Base-by-base conservation (phyloP, 2,797 vertebrate genomes). In the Scomberomorus guttatus region DNA sequence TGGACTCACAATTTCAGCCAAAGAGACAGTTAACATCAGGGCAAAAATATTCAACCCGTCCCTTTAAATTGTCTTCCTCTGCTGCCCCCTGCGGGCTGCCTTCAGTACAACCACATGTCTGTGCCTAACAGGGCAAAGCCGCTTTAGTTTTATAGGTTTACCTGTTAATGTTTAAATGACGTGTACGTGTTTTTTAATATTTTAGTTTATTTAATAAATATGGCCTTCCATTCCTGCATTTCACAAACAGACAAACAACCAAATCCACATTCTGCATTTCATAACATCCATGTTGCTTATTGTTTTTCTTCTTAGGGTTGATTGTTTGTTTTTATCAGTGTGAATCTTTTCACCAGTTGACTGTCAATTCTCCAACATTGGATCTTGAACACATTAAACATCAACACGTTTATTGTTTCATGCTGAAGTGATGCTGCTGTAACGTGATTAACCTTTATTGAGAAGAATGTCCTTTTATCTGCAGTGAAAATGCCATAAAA, bases 401-500 rank as follows among this genome's bases (percentile, higher is more conserved):
- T 11, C 3, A 15, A 48, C 5, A 42, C 0, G 0, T 56, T 18
- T 51, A 56, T 48, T 39, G 22, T 27, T 18, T 69, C 8, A 15
- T 44, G 22, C 7, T 46, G 27, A 42, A 44, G 5, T 6, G 20
- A 62, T 42, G 17, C 44, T 51, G 55, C 46, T 56, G 24, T 25
- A 62, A 71, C 48, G 56, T 29, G 39, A 60, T 46, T 1, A 24
- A 27, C 5, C 3, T 63, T 48, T 24, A 37, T 17, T 44, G 12
- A 22, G 25, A 20, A 22, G 1, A 64, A 61, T 29, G 51, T 6
- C 13, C 6, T 3, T 69, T 64, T 68, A 69, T 64, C 51, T 64
- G 22, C 13, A 37, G 14, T 42, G 10, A 52, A 63, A 59, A 50
- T 32, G 61, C 39, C 42, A 81, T 82, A 22, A 63, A 70, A 34